Base-by-base conservation (phyloP, 2,113 vertebrate genomes). In the Protobothrops flavoviridis region DNA sequence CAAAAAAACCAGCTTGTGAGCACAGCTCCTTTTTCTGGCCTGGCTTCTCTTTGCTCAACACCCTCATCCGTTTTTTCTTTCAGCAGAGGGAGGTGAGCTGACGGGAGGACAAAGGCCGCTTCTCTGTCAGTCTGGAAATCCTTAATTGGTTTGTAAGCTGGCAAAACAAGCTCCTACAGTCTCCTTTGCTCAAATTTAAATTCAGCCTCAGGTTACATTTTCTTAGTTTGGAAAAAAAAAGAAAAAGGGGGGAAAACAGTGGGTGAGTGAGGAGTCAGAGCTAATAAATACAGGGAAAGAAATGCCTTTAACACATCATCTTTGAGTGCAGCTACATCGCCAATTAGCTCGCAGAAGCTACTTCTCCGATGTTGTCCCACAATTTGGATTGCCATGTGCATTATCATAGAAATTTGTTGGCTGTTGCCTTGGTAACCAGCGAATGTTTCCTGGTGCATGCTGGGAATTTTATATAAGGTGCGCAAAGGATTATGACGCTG, bases 141-240 rank as follows among this genome's bases (percentile, higher is more conserved):
- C 33, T 94, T 95, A 95, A 96, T 92, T 96, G 96, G 86, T 64
- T 95, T 93, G 56, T 92, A 93, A 93, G 92, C n/a, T 96, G 94
- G 55, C 88, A 90, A 94, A 90, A 94, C 94, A 96, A 95, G 81
- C 43, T 85, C 91, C 93, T 92, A 94, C 85, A 92, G 95, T 96
- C 96, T 94, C 74, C 94, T 95, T 95, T 95, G 88, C 91, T 96
- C 91, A 96, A 93, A 95, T 94, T 93, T 96, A 95, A 96, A 94
- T 88, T 90, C 92, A 93, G 95, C 91, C 94, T 90, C 89, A 96
- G 95, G 96, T 92, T 93, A 95, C 39, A 55, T 55, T 94, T 69
- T 88, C 90, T 93, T 17, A 86, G 94, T 94, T 74, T 96, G 96
- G 6, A 29, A 85, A 81, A 52, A 5, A 15, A n/a, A 9, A 3